Evolutionary conservation across 1,140 invertebrate genomes (phyloP).

Genomic region (Tetragnatha versicolor): DNA sequence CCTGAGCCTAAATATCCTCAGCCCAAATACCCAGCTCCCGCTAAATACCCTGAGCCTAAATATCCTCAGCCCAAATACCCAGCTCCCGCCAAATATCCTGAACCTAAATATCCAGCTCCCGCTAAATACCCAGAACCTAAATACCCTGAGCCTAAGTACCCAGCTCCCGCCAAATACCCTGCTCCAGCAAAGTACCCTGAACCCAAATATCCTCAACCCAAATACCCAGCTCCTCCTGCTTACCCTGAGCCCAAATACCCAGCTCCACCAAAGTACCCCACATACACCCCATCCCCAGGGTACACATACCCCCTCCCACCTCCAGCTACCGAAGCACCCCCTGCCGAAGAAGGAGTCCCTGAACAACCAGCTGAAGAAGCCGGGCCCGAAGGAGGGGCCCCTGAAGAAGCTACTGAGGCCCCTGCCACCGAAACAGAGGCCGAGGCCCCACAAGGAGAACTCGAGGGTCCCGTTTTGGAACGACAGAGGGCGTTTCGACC

Average conservation of each 20-base stretch:
- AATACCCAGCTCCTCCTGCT: not conserved
- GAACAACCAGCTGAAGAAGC: not conserved
- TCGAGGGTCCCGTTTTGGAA: not conserved
- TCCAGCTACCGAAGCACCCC: conserved; percentile 10
- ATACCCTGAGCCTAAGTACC: conserved; percentile 11
- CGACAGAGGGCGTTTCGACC: not conserved
- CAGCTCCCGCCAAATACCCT: conserved; percentile 12
- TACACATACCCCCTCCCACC: conserved; percentile 40
- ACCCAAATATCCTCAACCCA: conserved; percentile 6
- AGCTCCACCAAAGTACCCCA: conserved; percentile 1
- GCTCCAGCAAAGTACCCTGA: not conserved
- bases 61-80: conserved; percentile 10
- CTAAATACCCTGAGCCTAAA: not conserved
- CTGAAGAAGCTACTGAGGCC: not conserved
- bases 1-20: not conserved
- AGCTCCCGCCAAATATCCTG: not conserved
- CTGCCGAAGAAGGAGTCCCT: conserved; percentile 2
- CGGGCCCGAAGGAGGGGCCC: not conserved
- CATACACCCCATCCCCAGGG: conserved; percentile 24
- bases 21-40: not conserved
- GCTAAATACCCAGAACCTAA: not conserved
- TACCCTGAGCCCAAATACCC: conserved; percentile 35
- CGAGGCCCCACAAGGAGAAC: not conserved
- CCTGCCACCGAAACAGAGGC: not conserved
- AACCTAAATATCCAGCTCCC: not conserved